Conservation (phyloP, 2,113 vertebrate genomes). For the Salminus brasiliensis region DNA sequence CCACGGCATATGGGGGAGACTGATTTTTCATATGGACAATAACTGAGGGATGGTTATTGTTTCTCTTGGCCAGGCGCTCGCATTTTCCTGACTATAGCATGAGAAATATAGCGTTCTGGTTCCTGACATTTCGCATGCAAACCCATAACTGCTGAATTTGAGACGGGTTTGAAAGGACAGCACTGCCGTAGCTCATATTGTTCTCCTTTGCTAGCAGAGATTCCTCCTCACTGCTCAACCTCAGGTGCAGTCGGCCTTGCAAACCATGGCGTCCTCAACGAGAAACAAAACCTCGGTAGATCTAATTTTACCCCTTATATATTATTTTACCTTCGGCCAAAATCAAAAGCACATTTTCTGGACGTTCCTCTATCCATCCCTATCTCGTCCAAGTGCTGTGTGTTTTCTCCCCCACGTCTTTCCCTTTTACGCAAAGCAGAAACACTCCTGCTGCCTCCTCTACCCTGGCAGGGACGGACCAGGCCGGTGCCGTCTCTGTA, state of each 20-base stretch:
- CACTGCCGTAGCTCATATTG: not conserved
- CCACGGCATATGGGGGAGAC: not conserved
- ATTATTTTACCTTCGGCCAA: conserved; percentile 51
- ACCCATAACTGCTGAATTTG: not conserved
- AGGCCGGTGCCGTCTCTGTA: conserved; percentile 13
- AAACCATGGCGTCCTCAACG: conserved; percentile 20
- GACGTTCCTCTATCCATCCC: conserved; percentile 51
- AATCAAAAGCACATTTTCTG: conserved; percentile 62
- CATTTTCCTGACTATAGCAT: not conserved
- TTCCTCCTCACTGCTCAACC: not conserved
- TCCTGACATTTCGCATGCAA: conserved; percentile 4
- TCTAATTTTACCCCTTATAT: conserved; percentile 40
- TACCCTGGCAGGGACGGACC: conserved; percentile 41
- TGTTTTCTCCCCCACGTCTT: conserved; percentile 8
- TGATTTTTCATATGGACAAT: conserved; percentile 3
- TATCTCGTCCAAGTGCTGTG: not conserved
- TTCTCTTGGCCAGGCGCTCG: conserved; percentile 22
- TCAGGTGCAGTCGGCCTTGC: conserved; percentile 4
- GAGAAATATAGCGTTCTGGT: not conserved
- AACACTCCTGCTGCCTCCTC: conserved; percentile 22
- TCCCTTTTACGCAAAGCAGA: conserved; percentile 48
- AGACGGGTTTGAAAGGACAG: not conserved
- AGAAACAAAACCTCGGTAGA: conserved; percentile 44
- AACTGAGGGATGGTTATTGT: not conserved
- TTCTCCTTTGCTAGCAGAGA: not conserved